These are phyloP conservation scores for Drosophila aldrichi DNA, from an alignment of 2,888 invertebrate species.

Conservation along the genomic window DNA sequence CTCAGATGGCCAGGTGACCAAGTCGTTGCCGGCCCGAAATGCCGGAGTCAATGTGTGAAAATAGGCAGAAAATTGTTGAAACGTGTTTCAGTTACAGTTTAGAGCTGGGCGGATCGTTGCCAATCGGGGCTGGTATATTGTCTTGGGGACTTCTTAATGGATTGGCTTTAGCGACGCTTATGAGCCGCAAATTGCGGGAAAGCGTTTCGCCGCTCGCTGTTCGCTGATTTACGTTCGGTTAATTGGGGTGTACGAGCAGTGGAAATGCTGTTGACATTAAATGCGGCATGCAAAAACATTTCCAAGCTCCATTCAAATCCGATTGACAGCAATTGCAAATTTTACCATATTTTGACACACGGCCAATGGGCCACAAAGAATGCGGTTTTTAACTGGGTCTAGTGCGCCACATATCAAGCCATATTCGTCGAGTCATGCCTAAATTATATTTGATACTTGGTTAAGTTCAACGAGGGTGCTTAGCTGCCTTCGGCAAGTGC, in stretches of 20 bases:
- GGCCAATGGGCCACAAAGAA: conserved; percentile 23
- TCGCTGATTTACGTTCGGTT: conserved; percentile 17
- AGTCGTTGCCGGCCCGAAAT: conserved; percentile 42
- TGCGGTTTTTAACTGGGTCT: conserved; percentile 26
- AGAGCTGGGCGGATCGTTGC: conserved; percentile 20
- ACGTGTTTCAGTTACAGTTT: conserved; percentile 70
- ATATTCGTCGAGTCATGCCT: conserved; percentile 5
- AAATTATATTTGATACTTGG: conserved; percentile 13
- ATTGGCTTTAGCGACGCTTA: conserved; percentile 49
- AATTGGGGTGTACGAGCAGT: conserved; percentile 34
- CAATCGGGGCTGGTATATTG: conserved; percentile 16
- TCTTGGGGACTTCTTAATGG: conserved; percentile 72
- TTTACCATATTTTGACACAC: not conserved
- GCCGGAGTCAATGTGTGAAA: conserved; percentile 63
- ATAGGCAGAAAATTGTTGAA: conserved; percentile 75
- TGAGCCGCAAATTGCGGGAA: conserved; percentile 49
- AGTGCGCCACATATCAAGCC: conserved; percentile 8
- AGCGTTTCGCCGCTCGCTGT: conserved; percentile 16
- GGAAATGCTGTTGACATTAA: conserved; percentile 26
- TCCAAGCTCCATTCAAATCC: conserved; percentile 1
- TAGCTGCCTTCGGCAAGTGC: conserved; percentile 10
- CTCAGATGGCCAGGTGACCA: conserved; percentile 64
- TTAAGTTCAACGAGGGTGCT: conserved; percentile 13
- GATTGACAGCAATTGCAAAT: conserved; percentile 8
- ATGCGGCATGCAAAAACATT: conserved; percentile 7